phyloP scores from a whole-genome alignment of 2,797 vertebrate species.

The Buceros bicornis region DNA sequence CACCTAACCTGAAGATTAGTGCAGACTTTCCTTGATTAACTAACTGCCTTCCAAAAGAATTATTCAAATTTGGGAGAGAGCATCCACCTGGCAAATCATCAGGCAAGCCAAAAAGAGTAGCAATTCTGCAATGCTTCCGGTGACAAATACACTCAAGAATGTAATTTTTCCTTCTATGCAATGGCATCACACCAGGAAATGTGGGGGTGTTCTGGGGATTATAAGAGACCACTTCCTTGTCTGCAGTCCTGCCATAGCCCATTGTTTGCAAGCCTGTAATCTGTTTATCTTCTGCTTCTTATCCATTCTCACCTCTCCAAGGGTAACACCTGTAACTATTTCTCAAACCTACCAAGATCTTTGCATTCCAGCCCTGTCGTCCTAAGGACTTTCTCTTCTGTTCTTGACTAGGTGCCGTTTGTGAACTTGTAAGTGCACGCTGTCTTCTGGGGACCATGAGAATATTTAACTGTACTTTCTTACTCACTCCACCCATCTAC shows the following conservation, averaged over 20 bases:
- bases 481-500: neutral
- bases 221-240: conserved; percentile 47
- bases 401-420: neutral
- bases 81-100: neutral
- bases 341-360: neutral
- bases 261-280: conserved; percentile 52
- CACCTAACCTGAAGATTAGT: neutral
- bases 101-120: conserved; percentile 15
- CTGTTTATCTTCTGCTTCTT: neutral
- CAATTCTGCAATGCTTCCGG: conserved; percentile 6
- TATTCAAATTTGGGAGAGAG: neutral
- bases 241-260: neutral
- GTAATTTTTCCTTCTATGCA: conserved; percentile 19
- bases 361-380: neutral
- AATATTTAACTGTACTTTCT: neutral
- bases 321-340: neutral
- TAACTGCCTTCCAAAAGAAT: neutral
- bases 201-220: conserved; percentile 10
- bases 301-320: neutral
- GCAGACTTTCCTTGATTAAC: neutral
- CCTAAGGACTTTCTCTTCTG: neutral
- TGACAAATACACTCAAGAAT: conserved; percentile 53
- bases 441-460: neutral
- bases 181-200: conserved; percentile 41
- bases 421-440: neutral